phyloP scores from a whole-genome alignment of 2,113 vertebrate species.

The Prunella fulvescens region DNA sequence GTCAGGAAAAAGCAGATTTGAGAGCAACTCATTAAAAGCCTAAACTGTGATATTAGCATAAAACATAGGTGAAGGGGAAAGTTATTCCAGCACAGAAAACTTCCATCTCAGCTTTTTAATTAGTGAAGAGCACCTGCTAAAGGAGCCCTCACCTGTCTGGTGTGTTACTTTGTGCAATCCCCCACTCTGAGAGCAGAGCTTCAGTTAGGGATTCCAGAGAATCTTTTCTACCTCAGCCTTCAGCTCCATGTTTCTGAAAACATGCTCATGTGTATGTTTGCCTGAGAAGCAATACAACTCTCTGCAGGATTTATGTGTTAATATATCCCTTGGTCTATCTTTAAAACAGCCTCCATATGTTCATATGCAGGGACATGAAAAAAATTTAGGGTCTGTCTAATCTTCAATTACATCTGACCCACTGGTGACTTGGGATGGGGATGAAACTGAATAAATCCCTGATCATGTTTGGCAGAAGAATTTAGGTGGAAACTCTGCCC shows the following conservation, averaged over 20 bases:
- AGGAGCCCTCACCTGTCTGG: not conserved
- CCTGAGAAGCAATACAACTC: not conserved
- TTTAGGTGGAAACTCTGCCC: not conserved
- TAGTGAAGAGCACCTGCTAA: not conserved
- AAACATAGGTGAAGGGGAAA: not conserved
- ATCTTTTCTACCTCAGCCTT: not conserved
- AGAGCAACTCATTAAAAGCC: not conserved
- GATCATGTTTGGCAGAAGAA: not conserved
- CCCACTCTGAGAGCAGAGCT: not conserved
- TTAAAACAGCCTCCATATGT: not conserved
- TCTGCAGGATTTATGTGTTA: not conserved
- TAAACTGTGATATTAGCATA: not conserved
- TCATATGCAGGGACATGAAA: not conserved
- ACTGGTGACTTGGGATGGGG: not conserved
- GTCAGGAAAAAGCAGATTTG: not conserved
- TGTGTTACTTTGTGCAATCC: not conserved
- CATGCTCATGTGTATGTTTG: rapidly evolving
- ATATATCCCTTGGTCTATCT: not conserved
- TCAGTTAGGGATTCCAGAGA: not conserved
- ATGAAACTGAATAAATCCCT: not conserved
- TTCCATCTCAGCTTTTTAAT: not conserved
- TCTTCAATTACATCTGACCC: not conserved
- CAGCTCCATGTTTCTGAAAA: not conserved
- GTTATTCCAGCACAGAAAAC: not conserved
- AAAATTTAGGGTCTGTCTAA: not conserved